Evolutionary conservation across 2,888 invertebrate genomes (phyloP).

Genomic region (Hedya salicella): DNA sequence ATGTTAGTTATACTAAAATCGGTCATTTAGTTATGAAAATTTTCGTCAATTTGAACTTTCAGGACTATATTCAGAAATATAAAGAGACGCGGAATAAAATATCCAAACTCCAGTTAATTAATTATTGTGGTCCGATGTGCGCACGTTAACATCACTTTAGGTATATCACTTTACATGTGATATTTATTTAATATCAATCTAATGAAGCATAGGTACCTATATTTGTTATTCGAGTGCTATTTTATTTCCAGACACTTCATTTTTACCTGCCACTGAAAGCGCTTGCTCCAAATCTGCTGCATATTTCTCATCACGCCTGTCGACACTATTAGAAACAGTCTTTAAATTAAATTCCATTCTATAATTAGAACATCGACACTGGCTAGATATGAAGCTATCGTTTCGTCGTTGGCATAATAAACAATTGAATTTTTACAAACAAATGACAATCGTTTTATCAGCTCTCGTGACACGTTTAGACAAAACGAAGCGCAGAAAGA

Average conservation of each 20-base stretch:
- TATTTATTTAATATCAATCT: no score
- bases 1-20: no score
- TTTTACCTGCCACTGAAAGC: constrained; percentile 57
- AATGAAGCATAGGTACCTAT: no score
- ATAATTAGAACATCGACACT: constrained; percentile 5
- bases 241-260: not conserved
- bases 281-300: constrained; percentile 70
- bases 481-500: constrained; percentile 5
- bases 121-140: no score
- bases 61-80: no score
- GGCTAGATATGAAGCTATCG: not conserved
- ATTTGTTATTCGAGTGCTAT: no score
- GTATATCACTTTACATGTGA: no score
- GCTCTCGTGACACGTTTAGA: constrained; percentile 17
- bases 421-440: not conserved
- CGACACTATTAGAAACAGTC: constrained; percentile 59
- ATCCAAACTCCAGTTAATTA: no score
- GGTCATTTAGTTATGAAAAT: no score
- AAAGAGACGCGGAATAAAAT: no score
- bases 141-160: no score
- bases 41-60: no score
- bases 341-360: constrained; percentile 56
- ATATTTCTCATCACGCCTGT: constrained; percentile 53
- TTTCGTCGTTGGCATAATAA: constrained; percentile 9
- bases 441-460: not conserved